Conservation (phyloP, 2,888 invertebrate species). For the Celastrina argiolus region DNA sequence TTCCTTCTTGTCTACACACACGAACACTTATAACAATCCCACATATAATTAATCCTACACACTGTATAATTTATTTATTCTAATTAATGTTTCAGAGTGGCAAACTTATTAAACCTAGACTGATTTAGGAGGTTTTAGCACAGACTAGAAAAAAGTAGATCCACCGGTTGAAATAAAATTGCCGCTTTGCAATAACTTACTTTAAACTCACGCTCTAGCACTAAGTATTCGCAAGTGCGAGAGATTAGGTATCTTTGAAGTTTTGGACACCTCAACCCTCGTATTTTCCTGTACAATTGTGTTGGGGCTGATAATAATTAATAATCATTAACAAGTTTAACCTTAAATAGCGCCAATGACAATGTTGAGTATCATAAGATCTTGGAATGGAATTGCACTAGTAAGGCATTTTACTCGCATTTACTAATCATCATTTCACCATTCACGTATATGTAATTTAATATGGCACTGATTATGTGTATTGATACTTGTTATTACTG, state of each 20-base stretch:
- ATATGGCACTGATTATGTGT: slow-evolving; percentile 22
- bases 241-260: not conserved
- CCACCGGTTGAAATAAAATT: not conserved
- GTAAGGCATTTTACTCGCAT: slow-evolving; percentile 29
- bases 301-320: not conserved
- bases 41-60: not conserved
- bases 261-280: too few species aligned
- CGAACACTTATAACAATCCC: slow-evolving; percentile 1
- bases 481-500: not conserved
- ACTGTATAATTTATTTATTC: not conserved
- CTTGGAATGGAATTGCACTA: slow-evolving; percentile 13
- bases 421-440: slow-evolving; percentile 17
- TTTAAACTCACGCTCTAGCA: too few species aligned
- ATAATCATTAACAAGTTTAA: not conserved
- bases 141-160: slow-evolving; percentile 2
- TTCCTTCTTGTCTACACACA: not conserved
- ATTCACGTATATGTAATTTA: slow-evolving; percentile 12
- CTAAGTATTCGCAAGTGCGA: not conserved
- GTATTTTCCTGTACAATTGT: too few species aligned
- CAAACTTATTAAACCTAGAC: slow-evolving; percentile 8
- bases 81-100: not conserved
- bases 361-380: not conserved
- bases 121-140: slow-evolving; percentile 9
- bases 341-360: not conserved
- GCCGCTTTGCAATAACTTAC: not conserved